These are phyloP conservation scores for Platerodrilus igneus DNA, from an alignment of 2,888 invertebrate species.

Conservation along the genomic window DNA sequence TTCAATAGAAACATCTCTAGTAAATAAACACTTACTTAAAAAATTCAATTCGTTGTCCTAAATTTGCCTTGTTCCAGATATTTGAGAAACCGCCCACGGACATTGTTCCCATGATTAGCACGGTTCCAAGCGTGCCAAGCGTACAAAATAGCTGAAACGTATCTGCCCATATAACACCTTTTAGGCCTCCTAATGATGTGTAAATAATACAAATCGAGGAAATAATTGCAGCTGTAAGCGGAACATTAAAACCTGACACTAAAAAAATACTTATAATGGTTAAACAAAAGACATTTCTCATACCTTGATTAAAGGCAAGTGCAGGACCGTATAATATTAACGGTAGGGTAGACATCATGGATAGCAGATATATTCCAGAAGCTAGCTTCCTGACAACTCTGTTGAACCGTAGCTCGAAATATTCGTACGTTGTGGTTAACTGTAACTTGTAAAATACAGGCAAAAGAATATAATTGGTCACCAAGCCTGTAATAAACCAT, in stretches of 20 bases:
- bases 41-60: conserved; percentile 40
- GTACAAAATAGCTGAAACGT: conserved; percentile 43
- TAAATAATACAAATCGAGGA: conserved; percentile 67
- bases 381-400: conserved; percentile 56
- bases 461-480: conserved; percentile 49
- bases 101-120: conserved; percentile 40
- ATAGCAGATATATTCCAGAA: conserved; percentile 56
- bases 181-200: conserved; percentile 55
- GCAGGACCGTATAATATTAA: conserved; percentile 68
- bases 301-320: conserved; percentile 64
- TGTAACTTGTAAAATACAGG: conserved; percentile 68
- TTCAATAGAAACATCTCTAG: neutral
- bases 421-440: conserved; percentile 65
- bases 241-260: conserved; percentile 64
- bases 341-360: conserved; percentile 56
- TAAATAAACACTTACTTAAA: conserved; percentile 38
- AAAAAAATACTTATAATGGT: too few relatives aligned
- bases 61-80: conserved; percentile 38
- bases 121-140: conserved; percentile 38
- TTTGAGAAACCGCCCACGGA: conserved; percentile 38
- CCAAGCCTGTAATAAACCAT: conserved; percentile 32
- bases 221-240: conserved; percentile 57
- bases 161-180: conserved; percentile 47
- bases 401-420: conserved; percentile 61
- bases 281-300: conserved; percentile 26